Conservation (phyloP, 2,888 invertebrate species). For the Oithona nana region DNA sequence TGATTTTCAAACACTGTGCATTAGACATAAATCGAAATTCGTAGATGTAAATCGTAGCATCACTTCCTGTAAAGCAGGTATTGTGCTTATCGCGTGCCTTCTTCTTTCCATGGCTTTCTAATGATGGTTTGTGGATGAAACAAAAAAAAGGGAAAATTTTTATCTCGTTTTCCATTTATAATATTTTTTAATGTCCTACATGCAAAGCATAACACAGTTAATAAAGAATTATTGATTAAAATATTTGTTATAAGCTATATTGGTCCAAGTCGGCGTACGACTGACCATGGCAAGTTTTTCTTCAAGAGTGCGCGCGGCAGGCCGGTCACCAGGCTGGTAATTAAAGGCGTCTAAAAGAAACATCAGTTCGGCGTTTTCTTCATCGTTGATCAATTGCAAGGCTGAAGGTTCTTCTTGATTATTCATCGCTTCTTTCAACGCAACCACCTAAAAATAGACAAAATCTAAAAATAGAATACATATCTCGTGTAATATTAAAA, state of each 20-base stretch:
- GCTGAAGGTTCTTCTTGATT: neutral
- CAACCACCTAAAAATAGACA: neutral
- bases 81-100: too few species aligned
- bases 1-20: too few species aligned
- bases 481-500: too few species aligned
- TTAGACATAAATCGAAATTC: too few species aligned
- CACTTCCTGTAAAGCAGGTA: too few species aligned
- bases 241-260: slow-evolving; percentile 5
- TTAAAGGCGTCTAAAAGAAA: neutral
- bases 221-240: neutral
- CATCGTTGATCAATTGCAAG: neutral
- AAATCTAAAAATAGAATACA: neutral
- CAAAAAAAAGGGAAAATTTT: too few species aligned
- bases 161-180: too few species aligned
- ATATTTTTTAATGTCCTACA: too few species aligned
- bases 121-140: too few species aligned
- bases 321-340: neutral
- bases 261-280: slow-evolving; percentile 2
- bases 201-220: too few species aligned
- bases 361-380: neutral
- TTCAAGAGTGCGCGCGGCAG: neutral
- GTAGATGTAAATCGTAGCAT: too few species aligned
- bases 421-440: neutral
- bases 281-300: neutral
- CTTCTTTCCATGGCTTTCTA: too few species aligned